phyloP scores from a whole-genome alignment of 2,113 vertebrate species.

The Ptilorrhoa leucosticta region DNA sequence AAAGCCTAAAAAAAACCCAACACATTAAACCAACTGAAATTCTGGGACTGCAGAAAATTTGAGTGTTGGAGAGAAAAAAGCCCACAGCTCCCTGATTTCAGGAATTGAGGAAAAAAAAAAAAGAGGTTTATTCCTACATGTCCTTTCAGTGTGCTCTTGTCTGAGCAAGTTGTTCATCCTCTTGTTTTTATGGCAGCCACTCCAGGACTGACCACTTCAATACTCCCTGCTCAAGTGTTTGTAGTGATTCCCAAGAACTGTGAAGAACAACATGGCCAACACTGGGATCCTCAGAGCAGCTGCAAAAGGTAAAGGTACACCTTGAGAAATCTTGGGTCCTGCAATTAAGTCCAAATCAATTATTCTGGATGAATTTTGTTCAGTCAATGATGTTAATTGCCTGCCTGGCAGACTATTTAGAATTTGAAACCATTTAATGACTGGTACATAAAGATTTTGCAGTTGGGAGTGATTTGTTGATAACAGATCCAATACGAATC shows the following conservation, averaged over 20 bases:
- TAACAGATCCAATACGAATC: background rate
- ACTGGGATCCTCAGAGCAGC: fast-evolving
- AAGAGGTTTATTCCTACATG: background rate
- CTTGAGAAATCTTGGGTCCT: background rate
- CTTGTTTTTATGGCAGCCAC: background rate
- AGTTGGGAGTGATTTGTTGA: background rate
- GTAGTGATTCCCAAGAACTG: background rate
- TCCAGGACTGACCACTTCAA: background rate
- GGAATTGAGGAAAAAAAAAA: background rate
- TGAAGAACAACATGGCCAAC: background rate
- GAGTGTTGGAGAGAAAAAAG: background rate
- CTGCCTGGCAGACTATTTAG: background rate
- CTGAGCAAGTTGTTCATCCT: background rate
- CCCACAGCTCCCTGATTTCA: background rate
- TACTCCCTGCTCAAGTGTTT: background rate
- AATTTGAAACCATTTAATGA: background rate
- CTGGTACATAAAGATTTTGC: background rate
- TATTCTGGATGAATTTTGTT: background rate
- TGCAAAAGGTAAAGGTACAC: background rate
- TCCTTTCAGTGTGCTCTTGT: background rate
- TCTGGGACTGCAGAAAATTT: background rate
- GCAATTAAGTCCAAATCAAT: background rate
- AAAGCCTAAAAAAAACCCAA: background rate
- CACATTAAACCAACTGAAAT: background rate
- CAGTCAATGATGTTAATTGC: background rate